A percentile compares a stretch with the other conserved stretches of the same genome.
phyloP scores from a whole-genome alignment of 2,888 invertebrate species.

The Cacoxenus indagator region DNA sequence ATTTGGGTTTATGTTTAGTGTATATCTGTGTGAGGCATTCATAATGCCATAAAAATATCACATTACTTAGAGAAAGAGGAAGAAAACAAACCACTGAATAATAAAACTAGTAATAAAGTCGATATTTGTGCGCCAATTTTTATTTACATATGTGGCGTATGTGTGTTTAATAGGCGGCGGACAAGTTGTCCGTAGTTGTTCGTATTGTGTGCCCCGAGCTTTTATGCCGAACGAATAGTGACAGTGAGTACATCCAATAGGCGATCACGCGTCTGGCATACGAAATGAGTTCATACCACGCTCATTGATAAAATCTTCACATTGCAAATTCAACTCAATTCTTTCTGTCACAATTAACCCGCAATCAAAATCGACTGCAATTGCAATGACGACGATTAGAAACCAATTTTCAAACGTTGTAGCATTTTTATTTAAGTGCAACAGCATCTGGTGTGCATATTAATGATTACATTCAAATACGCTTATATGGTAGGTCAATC shows the following conservation, averaged over 20 bases:
- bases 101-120: not conserved
- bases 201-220: no score
- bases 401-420: no score
- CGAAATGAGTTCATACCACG: constrained; percentile 21
- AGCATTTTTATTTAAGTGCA: no score
- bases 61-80: not conserved
- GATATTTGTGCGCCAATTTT: not conserved
- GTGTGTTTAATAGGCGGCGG: not conserved
- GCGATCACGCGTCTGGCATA: constrained; percentile 34
- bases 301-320: constrained; percentile 44
- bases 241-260: not conserved
- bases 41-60: not conserved
- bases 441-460: no score
- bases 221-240: no score
- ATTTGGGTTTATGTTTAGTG: not conserved
- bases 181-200: no score
- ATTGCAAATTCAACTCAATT: not conserved
- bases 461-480: no score
- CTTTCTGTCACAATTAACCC: no score
- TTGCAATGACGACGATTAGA: not conserved
- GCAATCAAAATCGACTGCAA: not conserved
- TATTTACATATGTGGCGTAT: not conserved
- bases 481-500: no score
- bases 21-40: not conserved
- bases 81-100: not conserved